Evolutionary conservation across 2,113 vertebrate species (phyloP), one percentile per base, ranked within the genome.

Genomic region (Syngnathus typhle): DNA sequence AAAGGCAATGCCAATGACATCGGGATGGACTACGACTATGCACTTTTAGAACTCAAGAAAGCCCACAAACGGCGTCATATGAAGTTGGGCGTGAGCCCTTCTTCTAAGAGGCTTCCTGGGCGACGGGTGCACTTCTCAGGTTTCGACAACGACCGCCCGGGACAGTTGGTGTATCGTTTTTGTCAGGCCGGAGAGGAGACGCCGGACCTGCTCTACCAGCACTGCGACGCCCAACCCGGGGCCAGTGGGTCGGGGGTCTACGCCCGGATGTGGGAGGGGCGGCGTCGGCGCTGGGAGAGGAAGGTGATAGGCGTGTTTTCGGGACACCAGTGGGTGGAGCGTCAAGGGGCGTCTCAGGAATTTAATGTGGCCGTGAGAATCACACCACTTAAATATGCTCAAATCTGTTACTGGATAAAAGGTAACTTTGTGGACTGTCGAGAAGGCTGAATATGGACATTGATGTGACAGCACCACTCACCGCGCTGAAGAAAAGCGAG

Each of bases 341-440:
- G 90, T 80, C 93, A 94, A 13, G 95, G 94, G 2, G 84, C 91
- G 5, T 90, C 94, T 0, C 93, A 95, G 84, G 97, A 99, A 80
- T 99, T 95, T 83, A 99, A 99, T 0, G 97, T 99, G 10, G 97
- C 97, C 0, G 97, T 99, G 75, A 93, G 96, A 67, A 94, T 99
- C 85, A 99, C 97, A 0, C 95, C 97, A 15, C 94, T 99, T 12
- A 99, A 99, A 84, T 98, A 97, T 0, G 97, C 97, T 72, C 97
- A 99, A 91, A 99, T 99, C 82, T 99, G 97, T 89, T 98, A 95
- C 73, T 99, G 97, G 97, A 98, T 99, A 83, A 98, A 95, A 88
- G 97, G 96, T 70, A 97, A 98, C 88, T 98, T 98, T 76, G 83
- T 95, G 83, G 93, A 98, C 78, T 99, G 97, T 71, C 88, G 95